A percentile compares a stretch with the other conserved stretches of the same genome.
phyloP scores from a whole-genome alignment of 2,797 vertebrate genomes.

The Toxotes lorentzi region DNA sequence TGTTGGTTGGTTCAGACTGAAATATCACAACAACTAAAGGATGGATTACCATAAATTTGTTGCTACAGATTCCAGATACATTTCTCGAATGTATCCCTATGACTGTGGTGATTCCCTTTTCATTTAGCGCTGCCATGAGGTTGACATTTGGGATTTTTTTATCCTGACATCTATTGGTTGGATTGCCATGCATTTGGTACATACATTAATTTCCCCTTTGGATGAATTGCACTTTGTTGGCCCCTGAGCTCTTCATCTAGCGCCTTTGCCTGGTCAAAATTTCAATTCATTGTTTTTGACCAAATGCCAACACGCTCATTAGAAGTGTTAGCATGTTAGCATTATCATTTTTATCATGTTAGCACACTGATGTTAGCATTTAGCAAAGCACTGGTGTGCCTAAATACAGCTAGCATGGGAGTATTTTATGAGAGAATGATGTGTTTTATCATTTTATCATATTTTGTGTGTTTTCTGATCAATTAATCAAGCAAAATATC shows the following conservation, averaged over 20 bases:
- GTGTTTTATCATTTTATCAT: not conserved
- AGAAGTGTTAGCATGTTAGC: not conserved
- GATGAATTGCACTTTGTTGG: not conserved
- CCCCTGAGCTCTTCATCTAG: not conserved
- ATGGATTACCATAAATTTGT: not conserved
- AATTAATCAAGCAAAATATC: not conserved
- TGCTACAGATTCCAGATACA: not conserved
- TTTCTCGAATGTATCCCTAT: too few relatives aligned
- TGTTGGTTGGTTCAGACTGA: not conserved
- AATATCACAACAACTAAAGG: not conserved
- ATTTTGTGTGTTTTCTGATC: not conserved
- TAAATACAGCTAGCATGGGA: not conserved
- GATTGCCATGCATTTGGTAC: not conserved
- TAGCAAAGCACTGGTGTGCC: not conserved
- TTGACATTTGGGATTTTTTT: not conserved
- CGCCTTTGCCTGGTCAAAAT: too few relatives aligned
- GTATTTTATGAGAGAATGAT: too few relatives aligned
- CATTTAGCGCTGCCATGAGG: not conserved
- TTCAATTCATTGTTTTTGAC: not conserved
- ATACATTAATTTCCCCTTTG: not conserved
- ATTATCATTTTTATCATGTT: not conserved
- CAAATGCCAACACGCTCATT: not conserved
- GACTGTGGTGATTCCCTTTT: not conserved
- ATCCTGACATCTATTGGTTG: not conserved
- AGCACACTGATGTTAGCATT: not conserved